These are phyloP conservation scores for Sesamia inferens DNA, from an alignment of 2,888 invertebrate genomes.

Conservation along the genomic window DNA sequence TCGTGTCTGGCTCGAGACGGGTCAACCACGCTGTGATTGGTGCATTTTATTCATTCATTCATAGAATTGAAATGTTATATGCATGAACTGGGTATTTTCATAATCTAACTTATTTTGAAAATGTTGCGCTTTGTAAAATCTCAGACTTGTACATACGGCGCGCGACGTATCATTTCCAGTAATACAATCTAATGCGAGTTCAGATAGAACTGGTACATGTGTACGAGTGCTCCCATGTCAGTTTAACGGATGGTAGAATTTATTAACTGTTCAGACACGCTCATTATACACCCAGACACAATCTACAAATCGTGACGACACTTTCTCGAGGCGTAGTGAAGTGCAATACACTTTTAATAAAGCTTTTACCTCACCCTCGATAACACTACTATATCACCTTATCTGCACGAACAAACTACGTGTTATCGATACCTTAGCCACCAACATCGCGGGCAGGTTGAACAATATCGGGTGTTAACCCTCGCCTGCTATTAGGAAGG, in stretches of 20 bases:
- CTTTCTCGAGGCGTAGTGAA: neutral
- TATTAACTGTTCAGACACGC: neutral
- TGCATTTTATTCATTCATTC: too few relatives aligned
- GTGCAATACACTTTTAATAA: neutral
- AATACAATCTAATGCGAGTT: neutral
- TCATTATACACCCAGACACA: neutral
- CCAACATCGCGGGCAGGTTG: conserved; percentile 29
- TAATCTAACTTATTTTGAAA: neutral
- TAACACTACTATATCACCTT: neutral
- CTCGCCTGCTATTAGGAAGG: conserved; percentile 39
- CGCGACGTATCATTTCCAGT: too few relatives aligned
- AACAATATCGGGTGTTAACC: conserved; percentile 52
- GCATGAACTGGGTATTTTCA: neutral
- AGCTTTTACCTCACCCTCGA: neutral
- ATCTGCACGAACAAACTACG: conserved; percentile 9
- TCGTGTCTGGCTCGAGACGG: too few relatives aligned
- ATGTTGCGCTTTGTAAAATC: neutral
- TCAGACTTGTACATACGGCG: neutral
- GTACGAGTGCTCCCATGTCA: too few relatives aligned
- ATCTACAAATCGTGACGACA: neutral
- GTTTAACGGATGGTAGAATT: too few relatives aligned
- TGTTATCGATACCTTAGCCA: conserved; percentile 8
- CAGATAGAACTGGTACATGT: neutral
- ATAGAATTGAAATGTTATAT: neutral
- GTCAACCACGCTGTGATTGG: too few relatives aligned